Conservation (phyloP, 2,888 invertebrate genomes). For the Callimorpha dominula region DNA sequence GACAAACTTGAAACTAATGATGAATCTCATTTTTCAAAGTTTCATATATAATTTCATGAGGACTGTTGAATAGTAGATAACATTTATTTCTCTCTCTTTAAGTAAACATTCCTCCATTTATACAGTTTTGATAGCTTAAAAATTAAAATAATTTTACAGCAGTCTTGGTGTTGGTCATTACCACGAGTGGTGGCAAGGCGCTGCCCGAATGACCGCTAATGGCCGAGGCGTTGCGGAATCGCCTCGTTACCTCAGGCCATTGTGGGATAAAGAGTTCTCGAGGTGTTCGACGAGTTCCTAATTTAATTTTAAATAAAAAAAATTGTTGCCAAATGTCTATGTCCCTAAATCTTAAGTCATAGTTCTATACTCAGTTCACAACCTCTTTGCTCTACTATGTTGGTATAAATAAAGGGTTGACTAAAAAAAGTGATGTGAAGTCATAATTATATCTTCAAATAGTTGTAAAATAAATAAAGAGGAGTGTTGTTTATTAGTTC, state of each 20-base stretch:
- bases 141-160: slow-evolving; percentile 29
- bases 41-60: too few species aligned
- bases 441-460: too few species aligned
- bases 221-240: slow-evolving; percentile 68
- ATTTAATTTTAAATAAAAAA: slow-evolving; percentile 31
- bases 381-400: neutral
- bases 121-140: slow-evolving; percentile 15
- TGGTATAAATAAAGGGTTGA: neutral
- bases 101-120: neutral
- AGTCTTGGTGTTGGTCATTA: slow-evolving; percentile 48
- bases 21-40: neutral
- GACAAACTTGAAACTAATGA: neutral
- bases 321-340: too few species aligned
- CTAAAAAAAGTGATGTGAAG: too few species aligned
- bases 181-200: slow-evolving; percentile 55
- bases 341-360: neutral
- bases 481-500: too few species aligned
- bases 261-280: slow-evolving; percentile 66
- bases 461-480: too few species aligned
- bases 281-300: slow-evolving; percentile 54
- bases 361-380: neutral
- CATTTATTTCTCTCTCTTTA: neutral
- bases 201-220: slow-evolving; percentile 77
- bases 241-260: slow-evolving; percentile 73
- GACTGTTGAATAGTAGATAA: too few species aligned